These are phyloP conservation scores for Pegea sp. DNA, from an alignment of 23 tunicate species.

Conservation along the genomic window DNA sequence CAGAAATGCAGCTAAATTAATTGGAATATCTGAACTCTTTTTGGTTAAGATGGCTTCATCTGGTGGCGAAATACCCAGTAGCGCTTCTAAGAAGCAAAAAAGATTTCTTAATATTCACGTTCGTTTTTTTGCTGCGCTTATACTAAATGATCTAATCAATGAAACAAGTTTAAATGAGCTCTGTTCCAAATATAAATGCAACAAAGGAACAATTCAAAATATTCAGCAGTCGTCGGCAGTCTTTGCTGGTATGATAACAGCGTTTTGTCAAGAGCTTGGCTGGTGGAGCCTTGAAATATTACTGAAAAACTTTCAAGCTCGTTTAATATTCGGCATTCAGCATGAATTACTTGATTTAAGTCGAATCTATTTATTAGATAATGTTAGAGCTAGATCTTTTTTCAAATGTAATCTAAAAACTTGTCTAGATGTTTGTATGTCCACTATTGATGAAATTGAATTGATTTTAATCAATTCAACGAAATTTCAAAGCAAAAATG, in stretches of 20 bases:
- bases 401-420: constrained; percentile 27
- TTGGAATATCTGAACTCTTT: constrained; percentile 54
- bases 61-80: constrained; percentile 4
- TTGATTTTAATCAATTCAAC: constrained; percentile 22
- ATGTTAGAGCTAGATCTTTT: constrained; percentile 36
- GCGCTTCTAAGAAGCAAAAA: constrained; percentile 14
- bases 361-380: constrained; percentile 39
- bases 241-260: constrained; percentile 97
- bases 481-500: constrained; percentile 20
- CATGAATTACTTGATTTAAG: constrained; percentile 68
- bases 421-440: constrained; percentile 18
- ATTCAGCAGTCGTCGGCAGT: constrained; percentile 79
- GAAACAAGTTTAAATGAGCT: constrained; percentile 37
- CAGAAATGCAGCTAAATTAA: constrained; percentile 30
- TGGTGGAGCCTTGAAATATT: constrained; percentile 88
- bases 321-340: constrained; percentile 75
- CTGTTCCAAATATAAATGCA: constrained; percentile 37
- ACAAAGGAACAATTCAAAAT: constrained; percentile 62
- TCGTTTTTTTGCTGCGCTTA: constrained; percentile 78
- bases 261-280: constrained; percentile 79
- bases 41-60: constrained; percentile 38
- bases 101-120: constrained; percentile 33
- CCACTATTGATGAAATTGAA: constrained; percentile 12
- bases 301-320: constrained; percentile 61
- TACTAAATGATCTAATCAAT: constrained; percentile 53